Percentiles rank a stretch among this genome's conserved stretches.
These are phyloP conservation scores for Aricia agestis DNA, from an alignment of 1,140 invertebrate species.

Conservation along the genomic window DNA sequence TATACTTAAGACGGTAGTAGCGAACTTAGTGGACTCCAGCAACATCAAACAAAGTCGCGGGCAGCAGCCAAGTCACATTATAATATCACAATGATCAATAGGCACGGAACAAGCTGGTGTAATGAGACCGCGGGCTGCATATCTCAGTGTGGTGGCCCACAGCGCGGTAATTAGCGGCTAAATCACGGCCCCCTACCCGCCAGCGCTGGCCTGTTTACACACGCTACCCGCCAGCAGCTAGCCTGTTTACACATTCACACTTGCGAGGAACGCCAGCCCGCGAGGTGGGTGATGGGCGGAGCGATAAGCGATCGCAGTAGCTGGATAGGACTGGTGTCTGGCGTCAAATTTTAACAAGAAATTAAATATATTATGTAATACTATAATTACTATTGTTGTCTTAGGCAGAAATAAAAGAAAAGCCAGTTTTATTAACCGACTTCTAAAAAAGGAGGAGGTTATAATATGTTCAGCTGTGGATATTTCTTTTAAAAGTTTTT, in stretches of 20 bases:
- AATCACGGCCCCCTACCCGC: constrained; percentile 55
- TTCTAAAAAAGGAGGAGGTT: too few relatives aligned
- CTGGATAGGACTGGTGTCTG: background rate
- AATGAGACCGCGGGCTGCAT: constrained; percentile 22
- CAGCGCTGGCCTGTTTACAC: constrained; percentile 43
- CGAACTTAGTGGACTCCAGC: too few relatives aligned
- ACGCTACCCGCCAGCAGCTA: constrained; percentile 35
- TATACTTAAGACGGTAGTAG: too few relatives aligned
- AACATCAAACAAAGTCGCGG: too few relatives aligned
- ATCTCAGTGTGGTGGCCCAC: constrained; percentile 22
- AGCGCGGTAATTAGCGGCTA: constrained; percentile 66
- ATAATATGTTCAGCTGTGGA: too few relatives aligned
- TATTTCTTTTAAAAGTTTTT: too few relatives aligned
- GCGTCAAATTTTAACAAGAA: too few relatives aligned
- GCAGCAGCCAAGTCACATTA: background rate
- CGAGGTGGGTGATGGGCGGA: constrained; percentile 20
- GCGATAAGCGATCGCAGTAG: constrained; percentile 6
- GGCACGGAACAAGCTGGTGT: constrained; percentile 2
- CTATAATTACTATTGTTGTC: too few relatives aligned
- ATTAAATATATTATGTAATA: too few relatives aligned
- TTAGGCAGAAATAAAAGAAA: too few relatives aligned
- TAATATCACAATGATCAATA: background rate
- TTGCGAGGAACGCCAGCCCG: constrained; percentile 35
- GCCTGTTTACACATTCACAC: constrained; percentile 56
- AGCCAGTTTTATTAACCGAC: too few relatives aligned